Conservation (phyloP, 2,888 invertebrate genomes). For the Temnothorax ravouxi region DNA sequence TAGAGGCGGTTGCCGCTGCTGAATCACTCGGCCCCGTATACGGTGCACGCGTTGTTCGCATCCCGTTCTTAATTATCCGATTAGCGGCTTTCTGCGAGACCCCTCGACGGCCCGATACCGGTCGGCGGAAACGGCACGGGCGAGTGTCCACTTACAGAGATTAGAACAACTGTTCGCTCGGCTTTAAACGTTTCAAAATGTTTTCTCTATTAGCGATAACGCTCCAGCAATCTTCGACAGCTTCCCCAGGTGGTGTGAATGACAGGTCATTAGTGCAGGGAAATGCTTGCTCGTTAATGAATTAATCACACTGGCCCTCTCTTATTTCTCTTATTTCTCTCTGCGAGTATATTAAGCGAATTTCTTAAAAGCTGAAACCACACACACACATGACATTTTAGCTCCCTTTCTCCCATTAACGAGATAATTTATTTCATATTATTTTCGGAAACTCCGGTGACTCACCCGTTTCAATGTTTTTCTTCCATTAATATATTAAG, state of each 20-base stretch:
- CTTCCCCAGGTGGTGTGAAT: not conserved
- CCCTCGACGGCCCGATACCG: not conserved
- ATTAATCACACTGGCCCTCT: not conserved
- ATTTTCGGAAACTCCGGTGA: not conserved
- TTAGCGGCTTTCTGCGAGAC: conserved; percentile 54
- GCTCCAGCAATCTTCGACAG: not conserved
- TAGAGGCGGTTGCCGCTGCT: conserved; percentile 72
- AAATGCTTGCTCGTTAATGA: not conserved
- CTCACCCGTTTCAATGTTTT: not conserved
- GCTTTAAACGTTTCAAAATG: not conserved
- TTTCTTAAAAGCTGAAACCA: not conserved
- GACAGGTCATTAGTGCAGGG: not conserved
- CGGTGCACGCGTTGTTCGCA: conserved; percentile 51
- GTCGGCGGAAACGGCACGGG: conserved; percentile 47
- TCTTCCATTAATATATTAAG: not conserved
- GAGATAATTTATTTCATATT: not conserved
- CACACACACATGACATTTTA: not conserved
- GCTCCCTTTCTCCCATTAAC: not conserved
- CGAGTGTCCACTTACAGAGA: conserved; percentile 56
- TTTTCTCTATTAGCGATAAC: conserved; percentile 2
- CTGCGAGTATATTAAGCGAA: not conserved
- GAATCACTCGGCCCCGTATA: conserved; percentile 77
- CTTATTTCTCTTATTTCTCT: not conserved
- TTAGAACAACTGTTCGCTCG: conserved; percentile 55
- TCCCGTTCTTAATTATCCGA: conserved; percentile 69